Evolutionary conservation across 2,888 invertebrate species (phyloP).

Genomic region (Philaethria dido): DNA sequence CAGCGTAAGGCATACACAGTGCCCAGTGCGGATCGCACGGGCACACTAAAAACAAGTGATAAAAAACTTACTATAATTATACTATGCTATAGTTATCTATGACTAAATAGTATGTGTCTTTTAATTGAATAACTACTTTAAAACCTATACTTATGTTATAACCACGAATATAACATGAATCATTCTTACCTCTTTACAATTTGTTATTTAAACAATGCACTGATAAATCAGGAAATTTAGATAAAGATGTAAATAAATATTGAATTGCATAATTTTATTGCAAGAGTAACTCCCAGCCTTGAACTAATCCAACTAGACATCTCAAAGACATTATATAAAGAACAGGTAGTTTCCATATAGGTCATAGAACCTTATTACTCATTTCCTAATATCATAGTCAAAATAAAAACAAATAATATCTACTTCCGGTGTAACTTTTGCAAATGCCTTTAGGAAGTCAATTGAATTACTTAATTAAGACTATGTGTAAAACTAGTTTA

Average conservation of each 20-base stretch:
- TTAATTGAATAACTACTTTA: no score
- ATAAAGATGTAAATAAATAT: slow-evolving; percentile 50
- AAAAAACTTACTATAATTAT: slow-evolving; percentile 35
- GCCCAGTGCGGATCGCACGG: slow-evolving; percentile 82
- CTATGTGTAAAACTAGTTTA: slow-evolving; percentile 6
- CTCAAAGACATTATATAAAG: neutral
- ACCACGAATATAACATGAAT: slow-evolving; percentile 6
- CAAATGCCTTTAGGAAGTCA: neutral
- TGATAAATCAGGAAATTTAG: slow-evolving; percentile 43
- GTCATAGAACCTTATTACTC: neutral
- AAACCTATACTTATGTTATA: no score
- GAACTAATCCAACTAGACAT: neutral
- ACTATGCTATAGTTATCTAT: no score
- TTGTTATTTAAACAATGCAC: slow-evolving; percentile 34
- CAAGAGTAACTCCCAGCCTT: slow-evolving; percentile 13
- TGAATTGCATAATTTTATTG: slow-evolving; percentile 29
- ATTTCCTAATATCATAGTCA: neutral
- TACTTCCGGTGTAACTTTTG: neutral
- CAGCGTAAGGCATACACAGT: slow-evolving; percentile 38
- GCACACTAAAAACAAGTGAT: slow-evolving; percentile 64
- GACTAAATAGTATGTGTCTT: no score
- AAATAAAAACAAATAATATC: neutral
- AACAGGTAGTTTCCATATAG: neutral
- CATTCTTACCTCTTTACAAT: neutral
- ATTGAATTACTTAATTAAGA: neutral